phyloP scores from a whole-genome alignment of 2,113 vertebrate species.

The Sinocyclocheilus anophthalmus region DNA sequence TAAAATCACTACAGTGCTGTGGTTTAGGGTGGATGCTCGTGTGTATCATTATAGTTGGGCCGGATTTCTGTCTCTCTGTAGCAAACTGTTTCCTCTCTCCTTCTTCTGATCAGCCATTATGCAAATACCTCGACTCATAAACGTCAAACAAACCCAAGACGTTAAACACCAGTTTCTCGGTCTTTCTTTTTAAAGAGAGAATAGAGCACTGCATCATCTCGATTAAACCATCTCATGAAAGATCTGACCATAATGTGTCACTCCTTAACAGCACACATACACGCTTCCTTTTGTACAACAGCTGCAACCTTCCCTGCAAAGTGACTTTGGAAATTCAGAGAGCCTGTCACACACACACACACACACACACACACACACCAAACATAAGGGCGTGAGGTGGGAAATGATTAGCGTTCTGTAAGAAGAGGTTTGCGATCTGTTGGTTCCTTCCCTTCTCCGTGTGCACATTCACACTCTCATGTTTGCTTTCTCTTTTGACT shows the following conservation, averaged over 20 bases:
- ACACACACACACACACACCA: slow-evolving; percentile 6
- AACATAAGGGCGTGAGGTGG: slow-evolving; percentile 7
- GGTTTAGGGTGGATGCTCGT: slow-evolving; percentile 5
- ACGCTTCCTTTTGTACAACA: neutral
- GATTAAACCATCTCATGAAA: neutral
- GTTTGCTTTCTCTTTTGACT: slow-evolving; percentile 13
- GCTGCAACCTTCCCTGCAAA: slow-evolving; percentile 9
- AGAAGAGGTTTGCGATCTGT: slow-evolving; percentile 33
- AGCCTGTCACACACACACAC: slow-evolving; percentile 23
- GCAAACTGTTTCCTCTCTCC: slow-evolving; percentile 8
- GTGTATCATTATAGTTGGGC: neutral
- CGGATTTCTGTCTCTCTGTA: neutral
- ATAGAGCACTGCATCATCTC: neutral
- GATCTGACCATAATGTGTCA: neutral
- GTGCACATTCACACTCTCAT: slow-evolving; percentile 12
- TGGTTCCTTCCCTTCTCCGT: neutral
- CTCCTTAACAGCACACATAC: neutral
- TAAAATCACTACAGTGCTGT: slow-evolving; percentile 21
- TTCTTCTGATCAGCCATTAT: slow-evolving; percentile 7
- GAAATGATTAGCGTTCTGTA: slow-evolving; percentile 12
- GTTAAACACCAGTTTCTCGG: neutral
- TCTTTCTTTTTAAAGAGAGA: neutral
- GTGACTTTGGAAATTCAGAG: slow-evolving; percentile 3
- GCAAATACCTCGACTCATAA: neutral
- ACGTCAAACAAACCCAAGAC: neutral